Percentiles rank a stretch among this genome's conserved stretches.
Conservation (phyloP, 1,140 invertebrate genomes). For the Agrilus planipennis region DNA sequence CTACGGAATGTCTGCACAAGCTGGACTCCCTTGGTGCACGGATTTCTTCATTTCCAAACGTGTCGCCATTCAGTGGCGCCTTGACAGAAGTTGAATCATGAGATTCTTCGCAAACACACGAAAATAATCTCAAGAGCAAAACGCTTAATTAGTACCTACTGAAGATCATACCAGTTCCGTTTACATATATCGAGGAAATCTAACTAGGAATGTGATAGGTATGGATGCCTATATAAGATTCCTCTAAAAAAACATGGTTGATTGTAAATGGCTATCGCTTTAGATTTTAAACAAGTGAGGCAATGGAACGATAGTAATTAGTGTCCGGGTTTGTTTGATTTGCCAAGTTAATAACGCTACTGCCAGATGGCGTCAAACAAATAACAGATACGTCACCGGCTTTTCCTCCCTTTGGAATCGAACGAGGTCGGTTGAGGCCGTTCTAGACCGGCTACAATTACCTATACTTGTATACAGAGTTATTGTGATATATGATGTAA, state of each 20-base stretch:
- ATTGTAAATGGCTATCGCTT: constrained; percentile 15
- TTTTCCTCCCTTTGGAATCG: constrained; percentile 20
- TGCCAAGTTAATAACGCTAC: constrained; percentile 35
- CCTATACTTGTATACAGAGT: constrained; percentile 23
- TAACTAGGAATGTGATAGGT: background rate
- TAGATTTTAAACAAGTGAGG: no score
- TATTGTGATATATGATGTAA: constrained; percentile 34
- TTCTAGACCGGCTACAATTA: constrained; percentile 27
- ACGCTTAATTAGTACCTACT: no score
- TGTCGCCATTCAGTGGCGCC: no score
- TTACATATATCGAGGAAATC: no score
- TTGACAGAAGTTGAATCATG: no score
- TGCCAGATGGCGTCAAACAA: constrained; percentile 35
- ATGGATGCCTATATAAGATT: constrained; percentile 2
- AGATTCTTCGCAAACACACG: no score
- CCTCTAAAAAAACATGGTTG: constrained; percentile 14
- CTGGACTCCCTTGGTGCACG: no score
- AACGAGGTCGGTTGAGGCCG: no score
- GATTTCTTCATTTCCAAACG: no score
- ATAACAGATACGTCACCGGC: constrained; percentile 35
- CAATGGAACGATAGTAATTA: constrained; percentile 31
- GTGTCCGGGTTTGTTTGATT: constrained; percentile 34
- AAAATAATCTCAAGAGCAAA: no score
- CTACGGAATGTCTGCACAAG: no score
- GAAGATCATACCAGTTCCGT: no score